Evolutionary conservation across 2,113 vertebrate genomes (phyloP), one percentile per base, ranked within the genome.

Genomic region (Leucoraja erinaceus): DNA sequence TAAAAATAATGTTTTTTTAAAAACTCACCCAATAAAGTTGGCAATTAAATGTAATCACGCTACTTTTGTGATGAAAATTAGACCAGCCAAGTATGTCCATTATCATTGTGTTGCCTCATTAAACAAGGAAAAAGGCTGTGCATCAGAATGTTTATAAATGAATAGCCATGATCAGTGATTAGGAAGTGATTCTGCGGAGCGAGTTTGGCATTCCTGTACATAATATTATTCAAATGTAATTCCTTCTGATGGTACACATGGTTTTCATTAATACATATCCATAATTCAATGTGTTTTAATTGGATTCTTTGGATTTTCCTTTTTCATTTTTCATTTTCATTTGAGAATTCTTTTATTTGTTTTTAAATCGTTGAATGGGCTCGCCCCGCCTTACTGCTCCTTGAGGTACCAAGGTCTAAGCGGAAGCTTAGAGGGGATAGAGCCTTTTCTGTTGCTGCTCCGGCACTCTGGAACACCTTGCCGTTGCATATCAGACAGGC

Each of bases 201-300:
- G 72, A 72, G 5, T 10, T 20, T 25, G 8, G 90, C 90, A 74
- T 91, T 72, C 47, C 33, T 38, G 63, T 47, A 12, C 66, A 10
- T 68, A 31, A 63, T 54, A 38, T 54, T 0, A 91, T 72, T 91
- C n/a, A 31, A 20, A 12, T 47, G 0, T 91, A 91, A 54, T 70
- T 90, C 31, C 33, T 70, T 70, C 11, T 38, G 61, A 66, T 90
- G 47, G 31, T 22, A 72, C 61, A 70, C 0, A 14, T 38, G 68
- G 31, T 91, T 91, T 91, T 72, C 68, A 91, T 47, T 91, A 74
- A 72, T 91, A 72, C 22, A 54, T 38, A 47, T 91, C 90, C 63
- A 91, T 84, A 72, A 0, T 7, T 74, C 14, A 91, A 33, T 54
- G 70, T 72, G 68, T 22, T 90, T 70, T 90, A 90, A 70, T 70